These are phyloP conservation scores for Pheosia tremula DNA, from an alignment of 2,888 invertebrate genomes.

Conservation along the genomic window DNA sequence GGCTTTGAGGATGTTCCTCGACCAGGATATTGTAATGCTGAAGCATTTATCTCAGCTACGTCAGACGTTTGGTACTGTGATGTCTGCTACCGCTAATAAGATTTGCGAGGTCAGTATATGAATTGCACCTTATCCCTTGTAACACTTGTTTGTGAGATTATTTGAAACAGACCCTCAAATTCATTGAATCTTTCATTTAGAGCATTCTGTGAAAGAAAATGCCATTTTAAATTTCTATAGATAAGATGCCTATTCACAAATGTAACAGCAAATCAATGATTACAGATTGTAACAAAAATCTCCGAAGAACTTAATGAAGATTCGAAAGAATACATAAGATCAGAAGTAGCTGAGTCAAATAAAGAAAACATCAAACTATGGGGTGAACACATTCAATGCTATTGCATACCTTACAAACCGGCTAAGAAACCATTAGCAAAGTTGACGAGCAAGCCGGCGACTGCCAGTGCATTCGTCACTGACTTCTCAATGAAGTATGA, in stretches of 20 bases:
- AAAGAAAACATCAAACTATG: constrained; percentile 70
- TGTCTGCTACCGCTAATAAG: constrained; percentile 78
- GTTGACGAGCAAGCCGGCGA: constrained; percentile 65
- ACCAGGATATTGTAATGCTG: constrained; percentile 83
- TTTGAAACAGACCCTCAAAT: no score
- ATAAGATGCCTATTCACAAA: no score
- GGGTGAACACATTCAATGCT: constrained; percentile 75
- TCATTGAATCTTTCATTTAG: no score
- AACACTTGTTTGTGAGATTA: no score
- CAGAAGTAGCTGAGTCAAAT: constrained; percentile 55
- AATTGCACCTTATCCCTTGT: no score
- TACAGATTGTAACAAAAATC: constrained; percentile 77
- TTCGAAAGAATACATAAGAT: constrained; percentile 72
- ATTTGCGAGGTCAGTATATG: constrained; percentile 80
- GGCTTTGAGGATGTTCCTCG: constrained; percentile 85
- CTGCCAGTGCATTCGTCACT: constrained; percentile 66
- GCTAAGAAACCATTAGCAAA: constrained; percentile 67
- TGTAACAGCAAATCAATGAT: constrained; percentile 13
- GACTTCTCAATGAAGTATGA: constrained; percentile 82
- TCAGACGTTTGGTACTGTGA: constrained; percentile 85
- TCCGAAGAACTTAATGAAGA: constrained; percentile 74
- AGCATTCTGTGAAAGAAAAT: no score
- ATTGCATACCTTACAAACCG: constrained; percentile 70
- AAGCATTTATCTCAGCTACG: constrained; percentile 84
- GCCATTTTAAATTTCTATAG: no score